A percentile compares a stretch with the other conserved stretches of the same genome.
Evolutionary conservation across 1,140 invertebrate species (phyloP).

Genomic region (Platorchestia sp.): DNA sequence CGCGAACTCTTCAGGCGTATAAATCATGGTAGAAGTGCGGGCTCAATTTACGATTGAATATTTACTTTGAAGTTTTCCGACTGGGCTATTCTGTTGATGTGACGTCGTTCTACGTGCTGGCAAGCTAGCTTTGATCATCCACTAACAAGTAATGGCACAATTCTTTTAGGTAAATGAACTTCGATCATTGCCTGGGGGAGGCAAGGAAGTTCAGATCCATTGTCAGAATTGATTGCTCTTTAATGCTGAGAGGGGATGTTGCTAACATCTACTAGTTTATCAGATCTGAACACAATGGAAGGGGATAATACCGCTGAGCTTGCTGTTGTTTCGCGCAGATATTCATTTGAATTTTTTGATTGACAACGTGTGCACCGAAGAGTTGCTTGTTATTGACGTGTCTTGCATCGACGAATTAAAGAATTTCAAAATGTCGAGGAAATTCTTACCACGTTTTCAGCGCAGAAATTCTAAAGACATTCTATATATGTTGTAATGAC

Average conservation of each 20-base stretch:
- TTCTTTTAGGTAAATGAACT: neutral
- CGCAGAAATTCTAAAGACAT: neutral
- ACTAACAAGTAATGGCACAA: neutral
- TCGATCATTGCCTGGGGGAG: neutral
- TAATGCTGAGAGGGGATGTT: neutral
- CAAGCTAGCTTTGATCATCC: neutral
- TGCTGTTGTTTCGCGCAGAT: neutral
- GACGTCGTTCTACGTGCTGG: neutral
- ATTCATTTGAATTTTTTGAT: neutral
- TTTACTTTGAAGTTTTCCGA: neutral
- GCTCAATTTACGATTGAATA: neutral
- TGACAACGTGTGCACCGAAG: neutral
- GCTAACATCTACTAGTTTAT: neutral
- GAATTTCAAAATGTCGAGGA: too few species aligned
- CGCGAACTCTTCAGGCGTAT: neutral
- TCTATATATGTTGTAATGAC: neutral
- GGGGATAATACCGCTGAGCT: neutral
- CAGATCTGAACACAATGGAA: neutral
- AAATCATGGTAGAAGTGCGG: neutral
- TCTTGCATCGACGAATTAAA: neutral
- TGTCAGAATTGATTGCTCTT: neutral
- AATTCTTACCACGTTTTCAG: neutral
- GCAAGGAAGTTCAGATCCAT: neutral
- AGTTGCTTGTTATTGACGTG: neutral
- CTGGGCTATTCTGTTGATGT: neutral